Evolutionary conservation across 2,797 vertebrate species (phyloP).

Genomic region (Chlorospingus semifuscus): DNA sequence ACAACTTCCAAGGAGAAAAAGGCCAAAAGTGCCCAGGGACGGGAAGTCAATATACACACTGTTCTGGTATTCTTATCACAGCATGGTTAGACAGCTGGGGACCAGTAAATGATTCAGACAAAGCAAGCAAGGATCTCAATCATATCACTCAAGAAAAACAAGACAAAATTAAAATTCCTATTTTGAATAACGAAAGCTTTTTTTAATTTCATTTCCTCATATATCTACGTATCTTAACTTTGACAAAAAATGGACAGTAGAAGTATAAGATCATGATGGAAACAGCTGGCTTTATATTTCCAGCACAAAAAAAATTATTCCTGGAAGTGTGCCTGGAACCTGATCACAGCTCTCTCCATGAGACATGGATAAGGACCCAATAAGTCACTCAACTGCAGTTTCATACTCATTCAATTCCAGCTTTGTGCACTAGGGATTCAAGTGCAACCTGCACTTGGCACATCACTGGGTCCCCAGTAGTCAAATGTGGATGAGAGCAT

Average conservation of each 20-base stretch:
- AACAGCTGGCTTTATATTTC: background rate
- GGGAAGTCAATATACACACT: background rate
- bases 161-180: background rate
- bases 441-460: background rate
- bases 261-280: background rate
- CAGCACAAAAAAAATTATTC: background rate
- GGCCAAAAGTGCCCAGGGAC: background rate
- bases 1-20: background rate
- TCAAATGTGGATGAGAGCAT: rapidly evolving
- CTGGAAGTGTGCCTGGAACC: background rate
- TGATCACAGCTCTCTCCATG: background rate
- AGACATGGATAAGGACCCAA: background rate
- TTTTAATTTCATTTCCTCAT: background rate
- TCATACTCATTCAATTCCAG: background rate
- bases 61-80: background rate
- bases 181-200: background rate
- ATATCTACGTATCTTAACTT: background rate
- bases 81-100: background rate
- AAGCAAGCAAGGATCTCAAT: background rate
- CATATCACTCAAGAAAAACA: rapidly evolving
- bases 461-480: background rate
- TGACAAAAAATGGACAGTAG: background rate
- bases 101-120: background rate
- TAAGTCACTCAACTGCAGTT: background rate
- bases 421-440: background rate